Percentiles rank a stretch among this genome's conserved stretches.
Evolutionary conservation across 2,888 invertebrate genomes (phyloP).

Genomic region (Drosophila merina): DNA sequence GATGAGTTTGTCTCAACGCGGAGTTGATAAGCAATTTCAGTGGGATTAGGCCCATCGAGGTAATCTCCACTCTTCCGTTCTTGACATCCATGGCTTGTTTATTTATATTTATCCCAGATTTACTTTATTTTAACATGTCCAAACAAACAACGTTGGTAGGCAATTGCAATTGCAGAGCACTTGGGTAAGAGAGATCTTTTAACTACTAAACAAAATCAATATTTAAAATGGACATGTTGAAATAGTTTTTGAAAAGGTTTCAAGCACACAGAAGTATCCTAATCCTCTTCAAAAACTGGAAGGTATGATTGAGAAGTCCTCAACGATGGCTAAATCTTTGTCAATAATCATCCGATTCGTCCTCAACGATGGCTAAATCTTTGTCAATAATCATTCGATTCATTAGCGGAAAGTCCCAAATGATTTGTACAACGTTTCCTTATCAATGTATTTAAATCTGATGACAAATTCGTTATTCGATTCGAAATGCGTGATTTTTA

Average conservation of each 20-base stretch:
- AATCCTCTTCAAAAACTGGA: no score
- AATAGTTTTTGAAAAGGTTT: not conserved
- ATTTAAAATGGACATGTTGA: not conserved
- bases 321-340: no score
- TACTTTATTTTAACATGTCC: slow-evolving; percentile 46
- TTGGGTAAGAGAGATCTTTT: slow-evolving; percentile 2
- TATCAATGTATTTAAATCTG: no score
- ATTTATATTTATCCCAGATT: slow-evolving; percentile 16
- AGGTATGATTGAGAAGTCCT: no score
- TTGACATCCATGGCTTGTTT: slow-evolving; percentile 5
- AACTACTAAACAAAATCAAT: not conserved
- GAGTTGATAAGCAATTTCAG: slow-evolving; percentile 38
- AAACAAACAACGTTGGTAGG: slow-evolving; percentile 36
- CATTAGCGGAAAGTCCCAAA: no score
- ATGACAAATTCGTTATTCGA: no score
- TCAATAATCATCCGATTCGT: no score
- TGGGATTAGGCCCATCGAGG: slow-evolving; percentile 35
- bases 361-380: no score
- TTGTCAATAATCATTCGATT: no score
- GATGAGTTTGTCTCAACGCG: not conserved
- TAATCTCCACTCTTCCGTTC: slow-evolving; percentile 31
- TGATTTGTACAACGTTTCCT: no score
- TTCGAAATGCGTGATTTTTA: no score
- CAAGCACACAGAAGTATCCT: not conserved
- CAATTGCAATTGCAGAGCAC: slow-evolving; percentile 13